Conservation (phyloP, 2,797 vertebrate species). For the Gobio occitaniae region DNA sequence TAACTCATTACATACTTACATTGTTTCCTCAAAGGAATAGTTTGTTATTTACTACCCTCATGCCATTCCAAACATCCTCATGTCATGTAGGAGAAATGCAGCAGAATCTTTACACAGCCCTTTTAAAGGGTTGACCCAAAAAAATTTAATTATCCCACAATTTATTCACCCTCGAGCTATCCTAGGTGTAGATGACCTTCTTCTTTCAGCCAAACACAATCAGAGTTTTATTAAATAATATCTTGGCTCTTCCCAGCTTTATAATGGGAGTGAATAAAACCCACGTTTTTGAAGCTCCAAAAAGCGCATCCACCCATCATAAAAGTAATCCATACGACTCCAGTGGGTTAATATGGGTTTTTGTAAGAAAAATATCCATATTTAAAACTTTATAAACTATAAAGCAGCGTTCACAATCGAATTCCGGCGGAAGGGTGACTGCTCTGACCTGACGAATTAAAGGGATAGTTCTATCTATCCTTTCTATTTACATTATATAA, state of each 20-base stretch:
- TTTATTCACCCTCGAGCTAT: neutral
- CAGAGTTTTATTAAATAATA: neutral
- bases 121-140: neutral
- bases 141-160: neutral
- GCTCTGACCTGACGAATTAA: no score
- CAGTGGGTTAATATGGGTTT: neutral
- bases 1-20: slow-evolving; percentile 7
- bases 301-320: no score
- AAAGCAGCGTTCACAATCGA: neutral
- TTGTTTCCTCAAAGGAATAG: slow-evolving; percentile 24
- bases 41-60: neutral
- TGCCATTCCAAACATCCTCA: neutral
- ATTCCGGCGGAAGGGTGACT: neutral
- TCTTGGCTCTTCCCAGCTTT: neutral
- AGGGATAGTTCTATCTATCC: no score
- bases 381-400: no score
- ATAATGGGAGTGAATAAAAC: neutral
- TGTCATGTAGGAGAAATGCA: slow-evolving; percentile 5
- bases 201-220: neutral
- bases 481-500: no score
- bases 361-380: no score
- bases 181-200: neutral
- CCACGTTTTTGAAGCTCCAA: neutral
- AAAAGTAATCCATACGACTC: neutral
- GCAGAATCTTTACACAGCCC: neutral